Conservation (phyloP, 2,113 vertebrate species). For the Panthera leo region DNA sequence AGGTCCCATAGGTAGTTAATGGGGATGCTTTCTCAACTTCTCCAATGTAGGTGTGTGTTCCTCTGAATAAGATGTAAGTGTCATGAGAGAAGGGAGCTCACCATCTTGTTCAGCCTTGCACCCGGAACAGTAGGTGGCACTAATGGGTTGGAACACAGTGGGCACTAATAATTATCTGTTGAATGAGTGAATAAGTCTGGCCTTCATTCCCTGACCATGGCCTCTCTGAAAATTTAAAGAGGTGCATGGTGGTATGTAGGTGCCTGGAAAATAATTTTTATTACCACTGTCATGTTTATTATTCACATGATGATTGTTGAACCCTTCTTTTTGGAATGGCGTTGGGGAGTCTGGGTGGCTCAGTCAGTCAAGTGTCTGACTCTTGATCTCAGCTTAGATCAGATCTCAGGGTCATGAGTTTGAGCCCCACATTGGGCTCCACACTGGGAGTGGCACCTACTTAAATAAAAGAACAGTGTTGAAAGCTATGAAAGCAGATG, state of each 20-base stretch:
- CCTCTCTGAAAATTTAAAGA: not conserved
- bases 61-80: not conserved
- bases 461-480: not conserved
- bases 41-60: not conserved
- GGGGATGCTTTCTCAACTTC: not conserved
- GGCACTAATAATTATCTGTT: not conserved
- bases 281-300: not conserved
- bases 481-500: not conserved
- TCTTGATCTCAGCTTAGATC: too few relatives aligned
- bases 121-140: too few relatives aligned
- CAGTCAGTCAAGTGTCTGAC: too few relatives aligned
- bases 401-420: too few relatives aligned
- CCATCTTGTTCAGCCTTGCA: not conserved
- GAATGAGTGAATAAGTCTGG: not conserved
- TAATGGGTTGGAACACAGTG: too few relatives aligned
- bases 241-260: not conserved
- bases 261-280: conserved; percentile 17
- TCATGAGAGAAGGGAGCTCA: not conserved
- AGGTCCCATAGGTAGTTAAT: not conserved
- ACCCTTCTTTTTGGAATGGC: not conserved
- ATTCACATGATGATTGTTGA: not conserved
- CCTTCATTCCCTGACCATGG: not conserved
- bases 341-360: too few relatives aligned
- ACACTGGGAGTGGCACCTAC: too few relatives aligned
- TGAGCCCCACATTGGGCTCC: too few relatives aligned